Conservation (phyloP, 2,113 vertebrate genomes). For the Gambusia holbrooki region DNA sequence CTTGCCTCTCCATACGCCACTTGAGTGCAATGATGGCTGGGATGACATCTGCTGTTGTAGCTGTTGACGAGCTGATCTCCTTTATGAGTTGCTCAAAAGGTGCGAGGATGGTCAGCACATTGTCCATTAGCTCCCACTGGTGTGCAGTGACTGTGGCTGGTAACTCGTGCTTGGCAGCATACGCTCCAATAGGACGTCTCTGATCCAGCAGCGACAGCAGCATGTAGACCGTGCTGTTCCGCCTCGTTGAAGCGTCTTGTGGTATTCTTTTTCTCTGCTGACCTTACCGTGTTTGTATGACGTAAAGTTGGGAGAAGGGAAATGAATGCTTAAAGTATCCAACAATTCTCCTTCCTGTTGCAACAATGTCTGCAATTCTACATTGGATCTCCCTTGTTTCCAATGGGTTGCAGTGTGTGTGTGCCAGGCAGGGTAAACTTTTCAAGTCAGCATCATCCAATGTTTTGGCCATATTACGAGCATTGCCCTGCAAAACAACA, state of each 20-base stretch:
- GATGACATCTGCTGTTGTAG: conserved; percentile 1
- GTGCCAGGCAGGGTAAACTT: too few relatives aligned
- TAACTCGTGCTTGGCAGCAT: not conserved
- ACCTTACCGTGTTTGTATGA: not conserved
- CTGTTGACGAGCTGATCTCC: conserved; percentile 3
- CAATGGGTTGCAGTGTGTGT: too few relatives aligned
- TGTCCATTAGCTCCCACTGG: not conserved
- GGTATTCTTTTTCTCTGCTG: not conserved
- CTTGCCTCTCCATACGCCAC: not conserved
- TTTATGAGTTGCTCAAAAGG: conserved; percentile 3
- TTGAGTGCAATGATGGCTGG: conserved; percentile 7
- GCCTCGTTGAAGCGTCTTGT: not conserved
- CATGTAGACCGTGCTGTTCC: conserved; percentile 6
- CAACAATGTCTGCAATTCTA: not conserved
- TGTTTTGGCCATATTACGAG: too few relatives aligned
- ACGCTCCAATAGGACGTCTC: not conserved
- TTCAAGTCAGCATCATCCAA: too few relatives aligned
- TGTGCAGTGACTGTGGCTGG: not conserved
- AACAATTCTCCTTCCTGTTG: not conserved
- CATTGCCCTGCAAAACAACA: too few relatives aligned
- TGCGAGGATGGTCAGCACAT: not conserved
- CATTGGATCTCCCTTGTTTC: too few relatives aligned
- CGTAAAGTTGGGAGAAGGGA: not conserved
- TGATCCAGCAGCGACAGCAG: not conserved
- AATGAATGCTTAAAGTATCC: not conserved